phyloP scores from a whole-genome alignment of 2,797 vertebrate genomes.

The Tympanoctomys barrerae region DNA sequence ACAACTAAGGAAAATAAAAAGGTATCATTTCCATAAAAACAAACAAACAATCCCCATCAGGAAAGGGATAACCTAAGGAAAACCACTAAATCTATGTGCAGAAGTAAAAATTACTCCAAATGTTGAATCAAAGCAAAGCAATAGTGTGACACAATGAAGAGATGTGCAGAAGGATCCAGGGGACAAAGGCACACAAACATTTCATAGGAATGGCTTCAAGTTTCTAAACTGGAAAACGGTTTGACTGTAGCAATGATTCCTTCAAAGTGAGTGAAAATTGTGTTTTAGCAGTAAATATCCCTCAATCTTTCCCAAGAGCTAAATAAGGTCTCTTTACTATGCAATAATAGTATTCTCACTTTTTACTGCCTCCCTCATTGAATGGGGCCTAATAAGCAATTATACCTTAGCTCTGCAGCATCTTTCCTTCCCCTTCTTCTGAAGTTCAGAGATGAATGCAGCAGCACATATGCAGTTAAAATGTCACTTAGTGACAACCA shows the following conservation, averaged over 20 bases:
- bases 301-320: constrained; percentile 70
- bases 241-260: constrained; percentile 50
- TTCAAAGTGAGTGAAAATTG: constrained; percentile 66
- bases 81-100: background rate
- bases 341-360: constrained; percentile 60
- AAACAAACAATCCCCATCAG: background rate
- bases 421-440: constrained; percentile 26
- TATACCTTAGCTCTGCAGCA: background rate
- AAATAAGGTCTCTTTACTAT: constrained; percentile 69
- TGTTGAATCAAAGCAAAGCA: background rate
- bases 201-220: constrained; percentile 16
- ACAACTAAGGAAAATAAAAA: background rate
- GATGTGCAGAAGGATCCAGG: background rate
- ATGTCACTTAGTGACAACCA: background rate
- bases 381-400: constrained; percentile 66
- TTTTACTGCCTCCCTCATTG: constrained; percentile 49
- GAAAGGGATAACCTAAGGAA: constrained; percentile 27
- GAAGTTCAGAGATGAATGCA: constrained; percentile 2
- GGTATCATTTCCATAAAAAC: background rate
- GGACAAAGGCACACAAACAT: background rate
- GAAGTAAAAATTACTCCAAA: background rate
- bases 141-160: background rate
- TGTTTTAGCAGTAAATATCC: constrained; percentile 68
- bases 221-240: constrained; percentile 43
- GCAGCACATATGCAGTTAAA: background rate